phyloP scores from a whole-genome alignment of 1,140 invertebrate species.

The Ceratitis capitata region DNA sequence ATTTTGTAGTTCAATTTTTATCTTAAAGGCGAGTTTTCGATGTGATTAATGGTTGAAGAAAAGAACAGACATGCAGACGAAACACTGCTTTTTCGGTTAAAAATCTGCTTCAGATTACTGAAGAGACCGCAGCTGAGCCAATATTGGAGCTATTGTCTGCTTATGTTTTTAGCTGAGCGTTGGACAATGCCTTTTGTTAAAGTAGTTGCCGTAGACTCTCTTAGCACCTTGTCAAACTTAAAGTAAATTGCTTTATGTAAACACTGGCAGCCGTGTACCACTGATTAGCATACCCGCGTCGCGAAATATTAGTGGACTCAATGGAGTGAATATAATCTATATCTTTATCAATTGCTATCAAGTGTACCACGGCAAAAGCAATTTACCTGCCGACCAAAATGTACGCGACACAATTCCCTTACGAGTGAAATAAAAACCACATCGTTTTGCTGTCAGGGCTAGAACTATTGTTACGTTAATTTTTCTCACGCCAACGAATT shows the following conservation, averaged over 20 bases:
- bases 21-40: no score
- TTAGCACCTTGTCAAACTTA: neutral
- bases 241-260: neutral
- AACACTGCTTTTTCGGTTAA: neutral
- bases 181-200: neutral
- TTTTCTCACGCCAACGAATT: neutral
- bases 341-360: neutral
- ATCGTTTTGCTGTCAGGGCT: neutral
- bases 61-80: neutral
- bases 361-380: neutral
- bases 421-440: neutral
- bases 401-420: neutral
- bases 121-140: neutral
- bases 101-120: neutral
- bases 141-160: neutral
- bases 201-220: neutral
- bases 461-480: neutral
- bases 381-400: neutral
- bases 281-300: neutral
- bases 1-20: conserved; percentile 54
- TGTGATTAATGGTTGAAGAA: no score
- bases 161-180: neutral
- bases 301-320: neutral
- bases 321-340: neutral
- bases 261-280: neutral